Percentiles rank a stretch among this genome's conserved stretches.
phyloP scores from a whole-genome alignment of 2,797 vertebrate species.

The Aselliscus stoliczkanus region DNA sequence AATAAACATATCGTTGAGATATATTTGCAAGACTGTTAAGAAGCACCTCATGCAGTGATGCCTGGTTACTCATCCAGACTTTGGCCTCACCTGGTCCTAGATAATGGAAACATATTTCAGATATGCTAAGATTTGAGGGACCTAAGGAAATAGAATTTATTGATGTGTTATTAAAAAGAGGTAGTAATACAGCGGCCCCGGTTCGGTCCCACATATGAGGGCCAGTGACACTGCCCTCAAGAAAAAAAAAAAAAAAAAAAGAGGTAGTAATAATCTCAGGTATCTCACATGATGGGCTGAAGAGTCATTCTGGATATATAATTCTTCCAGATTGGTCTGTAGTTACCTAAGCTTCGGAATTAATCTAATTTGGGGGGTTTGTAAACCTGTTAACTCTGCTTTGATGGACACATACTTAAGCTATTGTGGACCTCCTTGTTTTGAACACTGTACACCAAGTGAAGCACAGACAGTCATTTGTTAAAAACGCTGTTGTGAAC shows the following conservation, averaged over 20 bases:
- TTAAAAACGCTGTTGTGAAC: not conserved
- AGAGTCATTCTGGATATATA: not conserved
- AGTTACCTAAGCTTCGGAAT: not conserved
- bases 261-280: not conserved
- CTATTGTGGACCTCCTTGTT: not conserved
- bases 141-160: not conserved
- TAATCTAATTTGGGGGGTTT: not conserved
- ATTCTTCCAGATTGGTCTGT: not conserved
- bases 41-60: not conserved
- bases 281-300: not conserved
- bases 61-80: not conserved
- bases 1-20: not conserved
- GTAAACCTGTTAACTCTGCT: not conserved
- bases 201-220: too few relatives aligned
- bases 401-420: not conserved
- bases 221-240: too few relatives aligned
- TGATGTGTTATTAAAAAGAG: not conserved
- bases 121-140: not conserved
- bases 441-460: not conserved
- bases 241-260: too few relatives aligned
- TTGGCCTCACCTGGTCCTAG: not conserved
- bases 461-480: not conserved
- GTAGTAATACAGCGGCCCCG: too few relatives aligned
- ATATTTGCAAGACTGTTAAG: not conserved
- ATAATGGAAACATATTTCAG: not conserved